Evolutionary conservation across 53 echinoderm and acorn worm species (phyloP).

Genomic region (Actinopyga echinites): DNA sequence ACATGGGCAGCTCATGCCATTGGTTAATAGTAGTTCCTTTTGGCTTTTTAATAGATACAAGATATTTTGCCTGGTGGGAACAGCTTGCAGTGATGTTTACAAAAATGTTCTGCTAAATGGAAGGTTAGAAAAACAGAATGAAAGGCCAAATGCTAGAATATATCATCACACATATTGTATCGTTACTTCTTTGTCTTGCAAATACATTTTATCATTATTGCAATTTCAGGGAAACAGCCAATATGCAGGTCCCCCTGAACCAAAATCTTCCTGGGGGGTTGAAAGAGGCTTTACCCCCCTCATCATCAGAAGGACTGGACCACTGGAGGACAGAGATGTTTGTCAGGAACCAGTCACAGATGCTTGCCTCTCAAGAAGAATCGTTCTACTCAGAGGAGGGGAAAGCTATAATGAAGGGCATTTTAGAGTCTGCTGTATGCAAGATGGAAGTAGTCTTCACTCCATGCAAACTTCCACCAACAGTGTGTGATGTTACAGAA

Average conservation of each 20-base stretch:
- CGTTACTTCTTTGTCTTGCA: not conserved
- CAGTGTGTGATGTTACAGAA: conserved; percentile 40
- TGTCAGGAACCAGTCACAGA: conserved; percentile 39
- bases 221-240: conserved; percentile 23
- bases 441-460: conserved; percentile 70
- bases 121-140: too few species aligned
- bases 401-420: conserved; percentile 33
- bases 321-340: conserved; percentile 83
- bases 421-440: conserved; percentile 46
- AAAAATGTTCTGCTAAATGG: too few species aligned
- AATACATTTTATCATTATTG: not conserved
- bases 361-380: not conserved
- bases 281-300: conserved; percentile 63
- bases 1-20: too few species aligned
- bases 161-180: too few species aligned
- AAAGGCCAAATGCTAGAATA: too few species aligned
- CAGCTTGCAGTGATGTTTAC: too few species aligned
- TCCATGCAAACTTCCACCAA: conserved; percentile 74
- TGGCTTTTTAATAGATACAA: too few species aligned
- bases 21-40: too few species aligned
- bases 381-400: conserved; percentile 53
- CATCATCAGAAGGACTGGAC: conserved; percentile 70
- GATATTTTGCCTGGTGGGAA: too few species aligned
- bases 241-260: conserved; percentile 62
- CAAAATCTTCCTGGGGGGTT: conserved; percentile 74